These are phyloP conservation scores for Probaryconus sp. DNA, from an alignment of 1,140 invertebrate species.

Conservation along the genomic window DNA sequence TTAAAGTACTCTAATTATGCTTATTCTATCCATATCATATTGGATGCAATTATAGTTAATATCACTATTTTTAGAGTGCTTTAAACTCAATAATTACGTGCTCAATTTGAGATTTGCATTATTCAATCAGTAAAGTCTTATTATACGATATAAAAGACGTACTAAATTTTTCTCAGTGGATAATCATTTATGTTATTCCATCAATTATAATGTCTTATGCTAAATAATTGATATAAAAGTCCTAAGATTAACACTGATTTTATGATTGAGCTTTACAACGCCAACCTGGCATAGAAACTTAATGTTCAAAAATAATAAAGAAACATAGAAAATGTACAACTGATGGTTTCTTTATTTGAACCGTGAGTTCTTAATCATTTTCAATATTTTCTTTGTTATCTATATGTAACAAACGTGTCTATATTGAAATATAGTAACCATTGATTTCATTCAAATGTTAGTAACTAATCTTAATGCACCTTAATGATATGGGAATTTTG, in stretches of 20 bases:
- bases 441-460: constrained; percentile 17
- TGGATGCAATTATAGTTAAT: constrained; percentile 58
- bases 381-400: too few relatives aligned
- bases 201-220: constrained; percentile 1
- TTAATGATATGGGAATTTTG: neutral
- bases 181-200: neutral
- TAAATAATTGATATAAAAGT: constrained; percentile 22
- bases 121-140: constrained; percentile 27
- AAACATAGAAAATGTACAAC: constrained; percentile 24
- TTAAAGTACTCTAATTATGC: constrained; percentile 57
- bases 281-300: neutral
- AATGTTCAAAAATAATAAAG: constrained; percentile 24
- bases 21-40: constrained; percentile 44
- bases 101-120: constrained; percentile 6
- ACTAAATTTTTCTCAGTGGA: neutral
- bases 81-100: constrained; percentile 28
- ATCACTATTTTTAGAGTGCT: constrained; percentile 60
- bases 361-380: constrained; percentile 14
- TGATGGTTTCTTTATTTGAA: too few relatives aligned
- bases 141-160: constrained; percentile 1
- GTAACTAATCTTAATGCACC: constrained; percentile 27
- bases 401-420: too few relatives aligned
- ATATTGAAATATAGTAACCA: constrained; percentile 17
- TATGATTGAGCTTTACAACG: constrained; percentile 36
- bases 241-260: constrained; percentile 17